Conservation (phyloP, 2,888 invertebrate genomes). For the Belgica antarctica region DNA sequence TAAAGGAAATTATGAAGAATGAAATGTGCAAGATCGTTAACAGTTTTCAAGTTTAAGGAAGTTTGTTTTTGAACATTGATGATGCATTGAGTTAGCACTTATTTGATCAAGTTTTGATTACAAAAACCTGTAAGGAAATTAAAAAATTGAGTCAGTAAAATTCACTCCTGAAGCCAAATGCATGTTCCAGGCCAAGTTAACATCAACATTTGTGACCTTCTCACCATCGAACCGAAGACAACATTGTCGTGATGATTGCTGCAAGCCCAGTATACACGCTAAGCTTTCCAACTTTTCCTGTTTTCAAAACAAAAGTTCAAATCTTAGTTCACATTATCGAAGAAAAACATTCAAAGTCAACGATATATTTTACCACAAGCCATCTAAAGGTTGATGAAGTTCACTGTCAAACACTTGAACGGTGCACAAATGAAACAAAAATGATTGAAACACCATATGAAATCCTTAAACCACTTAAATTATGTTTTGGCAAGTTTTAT, state of each 20-base stretch:
- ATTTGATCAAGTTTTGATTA: no score
- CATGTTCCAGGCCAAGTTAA: no score
- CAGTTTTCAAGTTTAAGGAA: no score
- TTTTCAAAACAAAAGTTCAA: background rate
- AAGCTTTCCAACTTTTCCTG: background rate
- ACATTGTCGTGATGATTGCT: background rate
- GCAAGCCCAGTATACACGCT: conserved; percentile 3
- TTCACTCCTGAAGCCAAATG: no score
- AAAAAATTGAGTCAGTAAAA: no score
- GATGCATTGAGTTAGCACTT: no score
- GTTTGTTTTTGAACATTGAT: no score
- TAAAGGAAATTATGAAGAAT: no score
- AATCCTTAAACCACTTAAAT: background rate
- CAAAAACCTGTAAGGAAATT: no score
- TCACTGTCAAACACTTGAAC: background rate
- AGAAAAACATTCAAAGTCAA: background rate
- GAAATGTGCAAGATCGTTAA: no score
- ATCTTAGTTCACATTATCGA: conserved; percentile 16
- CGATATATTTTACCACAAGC: background rate
- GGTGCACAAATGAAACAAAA: conserved; percentile 5
- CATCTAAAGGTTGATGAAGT: background rate
- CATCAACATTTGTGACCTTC: no score
- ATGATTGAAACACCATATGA: background rate
- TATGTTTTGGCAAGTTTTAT: background rate
- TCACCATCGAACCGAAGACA: no score